These are phyloP conservation scores for Nomada flava DNA, from an alignment of 2,888 invertebrate species.

Conservation along the genomic window DNA sequence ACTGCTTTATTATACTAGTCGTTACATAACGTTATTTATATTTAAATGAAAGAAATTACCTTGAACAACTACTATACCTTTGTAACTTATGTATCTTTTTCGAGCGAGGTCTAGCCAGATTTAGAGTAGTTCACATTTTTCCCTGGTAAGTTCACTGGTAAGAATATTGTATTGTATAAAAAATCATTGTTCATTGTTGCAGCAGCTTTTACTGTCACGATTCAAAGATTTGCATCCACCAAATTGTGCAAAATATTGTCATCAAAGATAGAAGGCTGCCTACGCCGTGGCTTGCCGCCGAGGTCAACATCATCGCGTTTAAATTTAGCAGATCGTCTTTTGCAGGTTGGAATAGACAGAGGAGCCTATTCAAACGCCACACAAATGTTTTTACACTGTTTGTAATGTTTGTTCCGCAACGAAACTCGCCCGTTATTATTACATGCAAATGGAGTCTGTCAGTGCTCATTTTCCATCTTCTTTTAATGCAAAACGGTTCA, in stretches of 20 bases:
- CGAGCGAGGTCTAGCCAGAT: too few relatives aligned
- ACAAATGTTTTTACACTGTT: background rate
- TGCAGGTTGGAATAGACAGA: background rate
- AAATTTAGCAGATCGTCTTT: slow-evolving; percentile 10
- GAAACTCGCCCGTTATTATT: background rate
- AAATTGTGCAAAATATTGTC: slow-evolving; percentile 10
- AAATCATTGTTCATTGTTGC: slow-evolving; percentile 52
- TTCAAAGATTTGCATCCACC: slow-evolving; percentile 2
- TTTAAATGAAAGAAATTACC: too few relatives aligned
- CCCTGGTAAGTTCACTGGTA: too few relatives aligned
- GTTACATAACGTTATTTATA: too few relatives aligned
- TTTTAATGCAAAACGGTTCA: background rate
- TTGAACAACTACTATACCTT: too few relatives aligned
- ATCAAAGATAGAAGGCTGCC: slow-evolving; percentile 1
- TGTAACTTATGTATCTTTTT: too few relatives aligned
- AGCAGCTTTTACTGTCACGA: background rate
- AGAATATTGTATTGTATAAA: too few relatives aligned
- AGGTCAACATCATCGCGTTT: slow-evolving; percentile 16
- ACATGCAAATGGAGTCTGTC: background rate
- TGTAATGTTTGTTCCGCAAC: background rate
- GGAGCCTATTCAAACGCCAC: background rate
- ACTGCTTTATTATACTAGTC: too few relatives aligned
- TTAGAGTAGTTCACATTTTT: too few relatives aligned
- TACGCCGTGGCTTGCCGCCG: background rate
- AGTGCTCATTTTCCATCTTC: background rate